These are phyloP conservation scores for Doryteuthis pealeii DNA, from an alignment of 1,140 invertebrate species.

Conservation along the genomic window DNA sequence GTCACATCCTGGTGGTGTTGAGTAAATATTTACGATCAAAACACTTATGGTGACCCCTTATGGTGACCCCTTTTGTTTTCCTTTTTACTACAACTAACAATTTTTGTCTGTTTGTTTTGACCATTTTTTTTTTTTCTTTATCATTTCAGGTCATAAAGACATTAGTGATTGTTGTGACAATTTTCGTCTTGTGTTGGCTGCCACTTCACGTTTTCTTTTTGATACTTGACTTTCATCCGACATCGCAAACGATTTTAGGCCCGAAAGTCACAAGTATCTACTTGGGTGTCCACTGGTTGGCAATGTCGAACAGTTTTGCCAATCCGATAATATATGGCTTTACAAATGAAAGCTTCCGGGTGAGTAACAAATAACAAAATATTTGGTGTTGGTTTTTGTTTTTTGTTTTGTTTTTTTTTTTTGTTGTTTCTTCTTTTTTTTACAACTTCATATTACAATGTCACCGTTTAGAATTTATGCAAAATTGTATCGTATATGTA, in stretches of 20 bases:
- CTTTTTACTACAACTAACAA: no score
- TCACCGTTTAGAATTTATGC: no score
- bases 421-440: no score
- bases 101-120: no score
- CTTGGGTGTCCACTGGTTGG: constrained; percentile 62
- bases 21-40: no score
- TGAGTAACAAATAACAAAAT: constrained; percentile 64
- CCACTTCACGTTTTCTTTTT: constrained; percentile 60
- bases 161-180: constrained; percentile 62
- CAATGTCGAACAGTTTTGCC: constrained; percentile 76
- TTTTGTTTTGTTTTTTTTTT: no score
- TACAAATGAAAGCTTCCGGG: constrained; percentile 83
- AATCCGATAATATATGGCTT: constrained; percentile 88
- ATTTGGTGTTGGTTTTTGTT: no score
- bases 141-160: constrained; percentile 64
- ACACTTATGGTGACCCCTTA: no score
- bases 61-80: no score
- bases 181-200: constrained; percentile 65
- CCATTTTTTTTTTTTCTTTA: background rate
- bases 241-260: constrained; percentile 20
- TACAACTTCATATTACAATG: no score
- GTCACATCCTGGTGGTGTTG: no score
- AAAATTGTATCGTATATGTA: no score
- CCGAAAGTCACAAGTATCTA: constrained; percentile 37
- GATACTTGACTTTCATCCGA: constrained; percentile 31